Percentiles rank a stretch among this genome's conserved stretches.
Evolutionary conservation across 2,113 vertebrate species (phyloP).

Genomic region (Ailuropoda melanoleuca): DNA sequence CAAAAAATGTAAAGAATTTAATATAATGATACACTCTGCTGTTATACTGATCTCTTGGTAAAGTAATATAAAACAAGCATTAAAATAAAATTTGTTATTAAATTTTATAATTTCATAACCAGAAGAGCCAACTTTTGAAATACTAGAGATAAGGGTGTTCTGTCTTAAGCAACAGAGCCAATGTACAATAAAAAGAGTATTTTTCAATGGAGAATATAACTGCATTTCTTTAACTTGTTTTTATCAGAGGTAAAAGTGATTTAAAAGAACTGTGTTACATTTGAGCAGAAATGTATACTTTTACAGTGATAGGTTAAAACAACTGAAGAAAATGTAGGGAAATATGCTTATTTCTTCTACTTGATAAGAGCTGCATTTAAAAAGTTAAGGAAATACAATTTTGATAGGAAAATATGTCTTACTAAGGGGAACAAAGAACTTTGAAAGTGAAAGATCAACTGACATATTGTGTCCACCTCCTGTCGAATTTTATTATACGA

Average conservation of each 20-base stretch:
- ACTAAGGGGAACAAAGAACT: background rate
- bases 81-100: background rate
- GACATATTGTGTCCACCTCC: background rate
- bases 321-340: background rate
- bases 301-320: background rate
- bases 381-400: background rate
- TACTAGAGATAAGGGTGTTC: background rate
- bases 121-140: background rate
- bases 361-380: background rate
- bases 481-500: background rate
- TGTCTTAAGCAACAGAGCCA: background rate
- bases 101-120: background rate
- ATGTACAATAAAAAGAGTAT: background rate
- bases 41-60: background rate
- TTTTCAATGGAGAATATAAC: background rate
- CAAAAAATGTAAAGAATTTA: background rate
- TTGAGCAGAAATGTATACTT: background rate
- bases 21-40: background rate
- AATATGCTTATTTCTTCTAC: background rate
- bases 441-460: background rate
- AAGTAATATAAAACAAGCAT: background rate
- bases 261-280: background rate
- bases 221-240: background rate
- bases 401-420: background rate
- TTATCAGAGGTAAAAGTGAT: background rate